Conservation (phyloP, 1,140 invertebrate genomes). For the Drosophila navojoa region DNA sequence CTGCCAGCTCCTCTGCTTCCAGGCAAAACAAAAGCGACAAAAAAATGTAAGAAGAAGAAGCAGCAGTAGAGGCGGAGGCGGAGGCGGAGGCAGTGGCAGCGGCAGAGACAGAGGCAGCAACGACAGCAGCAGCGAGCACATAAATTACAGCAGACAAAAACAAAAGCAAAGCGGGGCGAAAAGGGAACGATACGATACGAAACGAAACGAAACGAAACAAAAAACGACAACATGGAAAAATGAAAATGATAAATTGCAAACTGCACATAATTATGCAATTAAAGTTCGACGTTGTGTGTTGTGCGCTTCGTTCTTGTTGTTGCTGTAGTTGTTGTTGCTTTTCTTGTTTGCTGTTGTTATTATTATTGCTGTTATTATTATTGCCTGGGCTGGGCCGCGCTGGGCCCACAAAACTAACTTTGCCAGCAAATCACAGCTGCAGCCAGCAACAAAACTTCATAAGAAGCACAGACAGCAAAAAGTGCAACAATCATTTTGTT, state of each 20-base stretch:
- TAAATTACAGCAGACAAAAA: constrained; percentile 66
- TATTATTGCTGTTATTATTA: constrained; percentile 72
- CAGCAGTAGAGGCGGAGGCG: constrained; percentile 2
- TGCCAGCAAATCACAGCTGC: constrained; percentile 40
- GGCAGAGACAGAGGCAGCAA: constrained; percentile 1
- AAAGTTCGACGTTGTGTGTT: constrained; percentile 81
- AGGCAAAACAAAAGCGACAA: constrained; percentile 22
- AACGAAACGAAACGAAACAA: constrained; percentile 19
- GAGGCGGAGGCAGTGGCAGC: not conserved
- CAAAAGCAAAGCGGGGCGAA: constrained; percentile 32
- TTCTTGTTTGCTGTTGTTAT: constrained; percentile 31
- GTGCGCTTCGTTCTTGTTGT: constrained; percentile 39
- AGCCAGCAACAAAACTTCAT: constrained; percentile 20
- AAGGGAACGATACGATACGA: constrained; percentile 26
- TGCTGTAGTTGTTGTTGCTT: constrained; percentile 26
- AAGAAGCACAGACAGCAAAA: constrained; percentile 36
- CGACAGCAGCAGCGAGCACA: constrained; percentile 31
- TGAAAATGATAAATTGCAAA: constrained; percentile 84
- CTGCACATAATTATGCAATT: constrained; percentile 84
- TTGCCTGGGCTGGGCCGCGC: constrained; percentile 44
- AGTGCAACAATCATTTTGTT: constrained; percentile 42
- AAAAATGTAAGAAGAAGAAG: constrained; percentile 19
- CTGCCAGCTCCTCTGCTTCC: constrained; percentile 3
- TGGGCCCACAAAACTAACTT: constrained; percentile 58
- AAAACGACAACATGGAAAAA: constrained; percentile 76